Conservation (phyloP, 2,113 vertebrate species). For the Pantherophis guttatus region DNA sequence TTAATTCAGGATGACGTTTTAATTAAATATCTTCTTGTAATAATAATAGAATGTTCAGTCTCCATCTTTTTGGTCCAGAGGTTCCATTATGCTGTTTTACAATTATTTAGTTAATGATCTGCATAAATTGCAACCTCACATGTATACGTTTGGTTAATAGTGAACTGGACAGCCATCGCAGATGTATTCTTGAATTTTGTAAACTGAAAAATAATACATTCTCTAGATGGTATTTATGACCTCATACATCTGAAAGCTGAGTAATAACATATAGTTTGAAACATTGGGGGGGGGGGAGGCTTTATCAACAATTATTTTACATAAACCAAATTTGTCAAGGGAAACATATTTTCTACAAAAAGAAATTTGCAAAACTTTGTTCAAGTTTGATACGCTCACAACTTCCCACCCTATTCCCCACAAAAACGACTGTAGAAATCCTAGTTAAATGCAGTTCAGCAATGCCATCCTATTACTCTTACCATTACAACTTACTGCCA, state of each 20-base stretch:
- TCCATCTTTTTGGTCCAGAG: not conserved
- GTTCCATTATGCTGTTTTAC: not conserved
- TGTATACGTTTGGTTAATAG: not conserved
- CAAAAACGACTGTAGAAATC: not conserved
- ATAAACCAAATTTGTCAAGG: not conserved
- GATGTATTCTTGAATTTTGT: not conserved
- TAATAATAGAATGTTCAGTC: not conserved
- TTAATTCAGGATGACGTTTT: not conserved
- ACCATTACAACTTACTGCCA: not conserved
- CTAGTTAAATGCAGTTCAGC: not conserved
- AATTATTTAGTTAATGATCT: not conserved
- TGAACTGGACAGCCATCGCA: not conserved
- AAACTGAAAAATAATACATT: not conserved
- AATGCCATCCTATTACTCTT: not conserved
- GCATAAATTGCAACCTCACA: not conserved
- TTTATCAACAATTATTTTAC: not conserved
- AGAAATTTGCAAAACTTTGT: not conserved
- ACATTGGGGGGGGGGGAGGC: not conserved
- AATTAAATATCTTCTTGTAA: not conserved
- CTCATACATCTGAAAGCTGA: not conserved
- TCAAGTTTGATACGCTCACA: not conserved
- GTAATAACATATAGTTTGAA: not conserved
- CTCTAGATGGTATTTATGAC: not conserved
- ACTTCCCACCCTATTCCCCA: not conserved
- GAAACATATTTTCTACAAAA: not conserved